Base-by-base conservation (phyloP, 1,140 invertebrate species). In the Neotoxoptera formosana region DNA sequence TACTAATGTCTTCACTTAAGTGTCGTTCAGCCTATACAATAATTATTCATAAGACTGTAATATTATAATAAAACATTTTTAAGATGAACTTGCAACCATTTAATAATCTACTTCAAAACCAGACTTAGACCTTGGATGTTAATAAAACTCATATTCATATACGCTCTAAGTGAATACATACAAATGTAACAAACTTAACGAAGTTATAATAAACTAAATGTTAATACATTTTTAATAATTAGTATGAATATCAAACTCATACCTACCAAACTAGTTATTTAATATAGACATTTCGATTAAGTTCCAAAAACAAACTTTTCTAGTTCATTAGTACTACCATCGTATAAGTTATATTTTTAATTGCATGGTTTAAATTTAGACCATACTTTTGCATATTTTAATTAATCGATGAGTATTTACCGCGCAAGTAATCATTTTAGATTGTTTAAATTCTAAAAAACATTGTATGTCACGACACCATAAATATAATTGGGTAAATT, bases 21-120 rank as follows among this genome's bases (percentile, higher is more conserved):
- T 76, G n/a, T 20, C 11, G 0, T n/a, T 34, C 30, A 76, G 60
- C 30, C n/a, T 76, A n/a, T 76, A 76, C 21, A 21, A 53, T 20
- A 76, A n/a, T n/a, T 17, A n/a, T n/a, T 76, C 14, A 48, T 89
- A 89, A 53, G 48, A 88, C 87, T 23, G 21, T n/a, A 76, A 76
- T 51, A 88, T 41, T 88, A 34, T 51, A 51, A 21, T 88, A 51
- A 7, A 88, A 88, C 6, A 88, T 11, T 51, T 88, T 51, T 34
- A 51, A 21, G 48, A 88, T 88, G n/a, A 36, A 89, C 56, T 56
- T 89, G 20, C 25, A n/a, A 41, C 36, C 34, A 53, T 89, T 89
- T 41, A 89, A 89, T 56, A 41, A 89, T 41, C 30, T 89, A 89
- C 34, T 89, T 89, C 9, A 3, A 89, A 89, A 89, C 88, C 23